phyloP scores from a whole-genome alignment of 30 jellyfish, hydroid and myxozoan species.

The Cassiopea andromeda region DNA sequence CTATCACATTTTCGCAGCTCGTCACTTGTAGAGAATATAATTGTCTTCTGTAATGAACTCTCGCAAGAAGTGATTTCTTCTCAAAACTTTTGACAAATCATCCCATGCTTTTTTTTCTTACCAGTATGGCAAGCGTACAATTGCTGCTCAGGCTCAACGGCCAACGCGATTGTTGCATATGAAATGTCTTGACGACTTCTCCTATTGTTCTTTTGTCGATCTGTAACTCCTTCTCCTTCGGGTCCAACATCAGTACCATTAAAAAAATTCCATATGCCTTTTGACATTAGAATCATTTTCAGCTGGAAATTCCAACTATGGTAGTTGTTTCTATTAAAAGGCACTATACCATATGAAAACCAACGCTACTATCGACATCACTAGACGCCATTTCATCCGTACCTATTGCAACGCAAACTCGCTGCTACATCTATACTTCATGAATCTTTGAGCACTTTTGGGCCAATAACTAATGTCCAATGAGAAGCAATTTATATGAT shows the following conservation, averaged over 20 bases:
- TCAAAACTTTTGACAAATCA: neutral
- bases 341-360: neutral
- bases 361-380: neutral
- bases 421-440: too few relatives aligned
- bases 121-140: neutral
- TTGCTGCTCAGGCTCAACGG: neutral
- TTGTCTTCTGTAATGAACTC: neutral
- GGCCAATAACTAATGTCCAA: too few relatives aligned
- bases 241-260: neutral
- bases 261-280: neutral
- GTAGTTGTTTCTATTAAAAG: neutral
- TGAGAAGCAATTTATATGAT: too few relatives aligned
- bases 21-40: neutral
- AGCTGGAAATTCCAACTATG: neutral
- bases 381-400: neutral
- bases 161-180: neutral
- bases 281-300: neutral
- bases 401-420: neutral
- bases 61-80: neutral
- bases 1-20: neutral
- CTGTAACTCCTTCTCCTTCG: neutral
- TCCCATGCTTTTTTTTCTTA: neutral
- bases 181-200: neutral
- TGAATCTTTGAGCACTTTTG: too few relatives aligned
- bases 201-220: neutral